phyloP scores from a whole-genome alignment of 1,140 invertebrate genomes.

The Palaemon carinicauda region DNA sequence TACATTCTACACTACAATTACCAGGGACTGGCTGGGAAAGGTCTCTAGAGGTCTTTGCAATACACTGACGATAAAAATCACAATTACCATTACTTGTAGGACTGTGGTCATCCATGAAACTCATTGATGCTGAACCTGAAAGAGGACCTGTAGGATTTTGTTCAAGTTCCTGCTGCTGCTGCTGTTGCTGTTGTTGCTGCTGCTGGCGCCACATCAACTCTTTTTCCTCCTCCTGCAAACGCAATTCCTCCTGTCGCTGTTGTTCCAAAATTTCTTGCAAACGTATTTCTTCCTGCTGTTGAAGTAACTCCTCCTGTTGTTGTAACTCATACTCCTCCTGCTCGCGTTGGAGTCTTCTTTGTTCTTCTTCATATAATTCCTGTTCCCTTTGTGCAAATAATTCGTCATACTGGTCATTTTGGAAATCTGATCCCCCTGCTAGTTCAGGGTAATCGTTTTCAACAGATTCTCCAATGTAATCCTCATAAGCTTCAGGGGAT shows the following conservation, averaged over 20 bases:
- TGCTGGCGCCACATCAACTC: background rate
- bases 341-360: background rate
- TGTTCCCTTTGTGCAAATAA: too few relatives aligned
- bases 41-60: slow-evolving; percentile 28
- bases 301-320: background rate
- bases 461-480: slow-evolving; percentile 52
- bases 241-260: background rate
- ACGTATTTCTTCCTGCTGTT: background rate
- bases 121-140: slow-evolving; percentile 45
- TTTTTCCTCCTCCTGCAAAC: background rate
- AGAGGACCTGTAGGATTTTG: slow-evolving; percentile 28
- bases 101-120: slow-evolving; percentile 50
- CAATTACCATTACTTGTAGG: slow-evolving; percentile 44
- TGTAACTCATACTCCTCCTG: background rate
- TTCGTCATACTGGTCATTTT: too few relatives aligned
- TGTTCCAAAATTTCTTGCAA: background rate
- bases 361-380: background rate
- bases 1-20: slow-evolving; percentile 23
- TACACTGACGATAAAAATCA: slow-evolving; percentile 30
- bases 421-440: background rate
- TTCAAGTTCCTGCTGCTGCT: background rate
- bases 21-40: slow-evolving; percentile 10
- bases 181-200: background rate
- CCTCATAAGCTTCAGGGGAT: slow-evolving; percentile 57
- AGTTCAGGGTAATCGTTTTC: slow-evolving; percentile 58